Base-by-base conservation (phyloP, 2,113 vertebrate genomes). In the Tetrax tetrax region DNA sequence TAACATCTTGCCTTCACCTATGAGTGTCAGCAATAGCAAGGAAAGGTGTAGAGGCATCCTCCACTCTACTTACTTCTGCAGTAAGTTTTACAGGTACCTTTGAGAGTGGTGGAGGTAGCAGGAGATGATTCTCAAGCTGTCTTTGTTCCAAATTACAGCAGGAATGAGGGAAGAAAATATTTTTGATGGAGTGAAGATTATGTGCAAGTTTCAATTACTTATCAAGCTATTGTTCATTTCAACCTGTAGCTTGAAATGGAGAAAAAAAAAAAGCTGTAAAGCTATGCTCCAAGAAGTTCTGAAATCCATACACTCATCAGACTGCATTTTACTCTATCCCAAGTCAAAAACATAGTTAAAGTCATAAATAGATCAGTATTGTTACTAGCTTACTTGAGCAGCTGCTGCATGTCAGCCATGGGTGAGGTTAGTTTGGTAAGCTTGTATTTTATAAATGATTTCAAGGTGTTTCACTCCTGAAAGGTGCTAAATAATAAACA, bases 261-360 rank as follows among this genome's bases (percentile, higher is more conserved):
- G 20, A 74, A 69, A 93, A 74, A 65, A 93, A 74, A 23, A 24
- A 79, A 94, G 6, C 48, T 80, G 25, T 72, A 85, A 88, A 94
- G 61, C n/a, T 37, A 6, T 51, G 16, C 27, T 70, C 10, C 22
- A 53, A 41, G 38, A 89, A 75, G 51, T 74, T 86, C 21, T 57
- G 43, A 70, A n/a, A 88, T 72, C 37, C 10, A 4, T 54, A 23
- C 5, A 7, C 25, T 83, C 13, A 17, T 63, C n/a, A 35, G 47
- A 28, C 24, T 80, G 19, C 23, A 21, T 63, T 86, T 88, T 82
- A 56, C 13, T 51, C 14, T 75, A 16, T 78, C 25, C 33, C 29
- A 63, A 80, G 37, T 47, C 35, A 83, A 70, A 93, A 93, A 8
- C 7, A 31, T 31, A 93, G 86, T 91, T 83, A 74, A 93, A 93